A percentile compares a stretch with the other conserved stretches of the same genome.
Conservation (phyloP, 2,888 invertebrate species). For the Catonia carolina region DNA sequence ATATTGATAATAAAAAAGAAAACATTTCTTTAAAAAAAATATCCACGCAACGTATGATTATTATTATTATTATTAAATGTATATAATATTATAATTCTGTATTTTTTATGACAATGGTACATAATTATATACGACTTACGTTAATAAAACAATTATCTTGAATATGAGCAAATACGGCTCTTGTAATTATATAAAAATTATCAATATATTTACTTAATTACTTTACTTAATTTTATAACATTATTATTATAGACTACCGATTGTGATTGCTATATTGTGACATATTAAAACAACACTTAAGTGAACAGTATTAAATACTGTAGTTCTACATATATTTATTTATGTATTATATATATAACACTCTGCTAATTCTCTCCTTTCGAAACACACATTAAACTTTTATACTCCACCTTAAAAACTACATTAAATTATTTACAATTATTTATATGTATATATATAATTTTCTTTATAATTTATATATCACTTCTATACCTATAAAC, state of each 20-base stretch:
- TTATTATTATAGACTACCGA: conserved; percentile 21
- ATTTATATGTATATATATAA: conserved; percentile 19
- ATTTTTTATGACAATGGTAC: background rate
- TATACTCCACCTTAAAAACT: conserved; percentile 4
- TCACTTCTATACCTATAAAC: background rate
- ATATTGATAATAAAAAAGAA: background rate
- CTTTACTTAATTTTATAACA: conserved; percentile 4
- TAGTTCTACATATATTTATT: no score
- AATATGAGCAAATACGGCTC: conserved; percentile 30
- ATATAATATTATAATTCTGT: background rate
- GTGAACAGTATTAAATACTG: conserved; percentile 18
- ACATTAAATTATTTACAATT: conserved; percentile 17
- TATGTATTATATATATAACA: no score
- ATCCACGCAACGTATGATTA: no score
- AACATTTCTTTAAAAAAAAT: background rate
- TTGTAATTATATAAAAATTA: background rate
- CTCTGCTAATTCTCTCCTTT: no score
- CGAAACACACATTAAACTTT: conserved; percentile 5
- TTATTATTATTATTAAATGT: no score
- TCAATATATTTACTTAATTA: no score
- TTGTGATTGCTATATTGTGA: conserved; percentile 26
- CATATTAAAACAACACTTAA: conserved; percentile 3
- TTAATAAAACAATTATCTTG: conserved; percentile 17
- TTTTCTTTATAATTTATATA: conserved; percentile 19
- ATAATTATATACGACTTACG: background rate